Conservation (phyloP, 2,113 vertebrate genomes). For the Coregonus clupeaformis region DNA sequence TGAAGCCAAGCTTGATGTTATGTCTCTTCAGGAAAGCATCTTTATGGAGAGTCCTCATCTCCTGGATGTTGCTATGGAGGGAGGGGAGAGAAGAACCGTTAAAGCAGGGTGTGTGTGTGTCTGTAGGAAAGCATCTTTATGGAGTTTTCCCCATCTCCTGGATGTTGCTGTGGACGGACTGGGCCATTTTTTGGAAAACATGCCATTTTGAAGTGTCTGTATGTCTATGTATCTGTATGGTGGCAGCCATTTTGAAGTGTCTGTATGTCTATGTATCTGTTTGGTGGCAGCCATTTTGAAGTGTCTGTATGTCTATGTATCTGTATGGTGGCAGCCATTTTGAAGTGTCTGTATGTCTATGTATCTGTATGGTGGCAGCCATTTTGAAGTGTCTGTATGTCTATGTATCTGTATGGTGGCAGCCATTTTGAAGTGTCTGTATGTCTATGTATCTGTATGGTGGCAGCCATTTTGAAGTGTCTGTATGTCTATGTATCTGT, state of each 20-base stretch:
- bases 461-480: not conserved
- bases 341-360: not conserved
- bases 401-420: too few relatives aligned
- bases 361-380: not conserved
- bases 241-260: not conserved
- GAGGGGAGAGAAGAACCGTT: not conserved
- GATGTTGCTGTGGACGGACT: not conserved
- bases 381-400: not conserved
- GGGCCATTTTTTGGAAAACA: not conserved
- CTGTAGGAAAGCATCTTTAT: too few relatives aligned
- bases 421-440: not conserved
- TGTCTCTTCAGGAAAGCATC: slow-evolving; percentile 91
- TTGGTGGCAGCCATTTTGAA: not conserved
- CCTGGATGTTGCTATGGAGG: slow-evolving; percentile 83
- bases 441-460: too few relatives aligned
- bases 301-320: not conserved
- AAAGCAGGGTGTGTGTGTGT: too few relatives aligned
- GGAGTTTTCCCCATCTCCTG: not conserved
- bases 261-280: too few relatives aligned
- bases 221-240: too few relatives aligned
- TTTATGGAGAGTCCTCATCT: slow-evolving; percentile 85
- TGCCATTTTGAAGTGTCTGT: not conserved
- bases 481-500: not conserved
- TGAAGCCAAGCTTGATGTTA: slow-evolving; percentile 51
- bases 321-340: not conserved